Percentiles rank a stretch among this genome's conserved stretches.
These are phyloP conservation scores for Heterodera schachtii DNA, from an alignment of 1,140 invertebrate genomes.

Conservation along the genomic window DNA sequence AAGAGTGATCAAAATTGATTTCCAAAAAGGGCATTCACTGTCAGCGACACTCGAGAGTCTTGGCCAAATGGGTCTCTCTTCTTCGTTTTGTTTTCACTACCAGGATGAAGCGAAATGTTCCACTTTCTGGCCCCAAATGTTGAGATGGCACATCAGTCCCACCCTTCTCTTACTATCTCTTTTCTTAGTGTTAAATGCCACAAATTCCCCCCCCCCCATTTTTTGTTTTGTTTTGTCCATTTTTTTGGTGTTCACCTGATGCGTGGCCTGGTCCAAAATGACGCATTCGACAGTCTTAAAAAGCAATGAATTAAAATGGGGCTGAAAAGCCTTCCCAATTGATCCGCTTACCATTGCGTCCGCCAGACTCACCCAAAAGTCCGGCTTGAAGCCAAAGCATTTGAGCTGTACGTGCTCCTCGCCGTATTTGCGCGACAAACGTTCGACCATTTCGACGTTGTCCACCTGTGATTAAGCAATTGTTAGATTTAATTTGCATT, in stretches of 20 bases:
- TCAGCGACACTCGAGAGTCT: no score
- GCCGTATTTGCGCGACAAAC: constrained; percentile 51
- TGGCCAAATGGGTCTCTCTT: no score
- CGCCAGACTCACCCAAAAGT: constrained; percentile 61
- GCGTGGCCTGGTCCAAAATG: constrained; percentile 59
- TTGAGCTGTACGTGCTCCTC: constrained; percentile 61
- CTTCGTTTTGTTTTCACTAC: no score
- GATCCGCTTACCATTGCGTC: constrained; percentile 48
- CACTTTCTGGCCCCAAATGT: no score
- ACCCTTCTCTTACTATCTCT: no score
- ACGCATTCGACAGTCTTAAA: constrained; percentile 54
- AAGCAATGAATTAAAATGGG: background rate
- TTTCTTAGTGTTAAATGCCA: no score
- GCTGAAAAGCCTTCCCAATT: background rate
- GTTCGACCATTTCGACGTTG: constrained; percentile 53
- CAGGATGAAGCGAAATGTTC: no score
- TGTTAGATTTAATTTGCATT: background rate
- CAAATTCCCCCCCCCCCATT: no score
- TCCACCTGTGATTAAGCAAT: constrained; percentile 48
- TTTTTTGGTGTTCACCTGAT: constrained; percentile 41
- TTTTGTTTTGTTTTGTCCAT: background rate
- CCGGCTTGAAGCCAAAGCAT: constrained; percentile 59
- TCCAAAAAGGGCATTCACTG: no score
- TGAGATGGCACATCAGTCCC: no score
- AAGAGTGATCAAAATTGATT: no score